A percentile compares a stretch with the other conserved stretches of the same genome.
phyloP scores from a whole-genome alignment of 2,113 vertebrate species.

The Sorex araneus region DNA sequence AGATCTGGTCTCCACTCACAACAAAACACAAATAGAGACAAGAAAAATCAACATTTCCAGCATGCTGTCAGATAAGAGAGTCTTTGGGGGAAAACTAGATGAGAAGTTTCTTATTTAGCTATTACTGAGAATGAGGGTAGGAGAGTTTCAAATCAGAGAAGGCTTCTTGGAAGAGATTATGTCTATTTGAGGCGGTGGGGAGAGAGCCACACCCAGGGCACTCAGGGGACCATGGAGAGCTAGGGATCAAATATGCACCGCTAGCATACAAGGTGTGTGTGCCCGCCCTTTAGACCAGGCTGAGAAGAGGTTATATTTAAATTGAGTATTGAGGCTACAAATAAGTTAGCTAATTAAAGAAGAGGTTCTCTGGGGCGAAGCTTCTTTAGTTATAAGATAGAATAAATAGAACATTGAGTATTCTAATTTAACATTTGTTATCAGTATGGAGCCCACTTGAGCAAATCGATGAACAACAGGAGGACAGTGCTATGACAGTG shows the following conservation, averaged over 20 bases:
- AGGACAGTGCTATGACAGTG: too few species aligned
- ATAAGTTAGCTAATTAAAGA: slow-evolving; percentile 42
- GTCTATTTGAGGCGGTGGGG: too few species aligned
- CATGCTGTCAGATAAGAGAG: background rate
- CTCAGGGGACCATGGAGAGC: too few species aligned
- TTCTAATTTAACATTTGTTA: background rate
- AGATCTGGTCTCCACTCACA: background rate
- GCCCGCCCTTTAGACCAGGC: too few species aligned
- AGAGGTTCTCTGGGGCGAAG: background rate
- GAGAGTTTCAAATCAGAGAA: background rate
- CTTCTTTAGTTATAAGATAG: background rate
- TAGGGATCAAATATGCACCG: too few species aligned
- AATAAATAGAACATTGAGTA: background rate
- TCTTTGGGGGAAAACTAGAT: background rate
- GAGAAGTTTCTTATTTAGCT: slow-evolving; percentile 12
- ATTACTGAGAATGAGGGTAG: background rate
- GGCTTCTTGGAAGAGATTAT: background rate
- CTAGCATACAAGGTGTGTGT: too few species aligned
- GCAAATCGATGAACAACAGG: too few species aligned
- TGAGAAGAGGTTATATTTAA: slow-evolving; percentile 22
- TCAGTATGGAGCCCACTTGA: background rate
- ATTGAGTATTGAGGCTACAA: slow-evolving; percentile 24
- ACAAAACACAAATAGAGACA: background rate
- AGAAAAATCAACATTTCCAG: slow-evolving; percentile 29
- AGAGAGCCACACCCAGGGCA: too few species aligned